These are phyloP conservation scores for Rhynchomys soricoides DNA, from an alignment of 2,113 vertebrate species.

Conservation along the genomic window DNA sequence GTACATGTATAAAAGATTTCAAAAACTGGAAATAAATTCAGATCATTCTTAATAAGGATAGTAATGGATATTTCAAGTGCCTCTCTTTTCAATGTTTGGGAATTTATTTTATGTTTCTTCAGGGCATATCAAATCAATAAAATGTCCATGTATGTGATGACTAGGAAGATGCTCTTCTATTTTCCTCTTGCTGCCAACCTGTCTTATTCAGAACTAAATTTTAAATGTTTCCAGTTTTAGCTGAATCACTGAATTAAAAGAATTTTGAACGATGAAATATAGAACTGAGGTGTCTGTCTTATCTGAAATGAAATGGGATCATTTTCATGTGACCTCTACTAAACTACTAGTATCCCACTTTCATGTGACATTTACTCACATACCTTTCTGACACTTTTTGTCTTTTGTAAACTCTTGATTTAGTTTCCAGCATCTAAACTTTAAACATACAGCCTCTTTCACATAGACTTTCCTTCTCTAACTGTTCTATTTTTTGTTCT, in stretches of 20 bases:
- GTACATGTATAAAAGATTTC: slow-evolving; percentile 41
- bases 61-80: background rate
- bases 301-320: no score
- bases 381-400: background rate
- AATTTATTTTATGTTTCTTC: background rate
- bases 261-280: background rate
- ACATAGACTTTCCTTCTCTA: background rate
- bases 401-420: background rate
- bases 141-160: background rate
- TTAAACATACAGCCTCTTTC: background rate
- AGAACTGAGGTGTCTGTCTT: background rate
- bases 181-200: slow-evolving; percentile 3
- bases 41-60: slow-evolving; percentile 24
- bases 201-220: background rate
- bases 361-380: background rate
- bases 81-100: background rate
- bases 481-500: background rate
- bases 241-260: slow-evolving; percentile 48
- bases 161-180: background rate
- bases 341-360: no score
- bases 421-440: background rate
- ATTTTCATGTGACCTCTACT: no score
- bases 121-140: background rate
- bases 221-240: slow-evolving; percentile 21
- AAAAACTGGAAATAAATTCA: slow-evolving; percentile 32